Base-by-base conservation (phyloP, 1,140 invertebrate genomes). In the Drosophila ogumai region DNA sequence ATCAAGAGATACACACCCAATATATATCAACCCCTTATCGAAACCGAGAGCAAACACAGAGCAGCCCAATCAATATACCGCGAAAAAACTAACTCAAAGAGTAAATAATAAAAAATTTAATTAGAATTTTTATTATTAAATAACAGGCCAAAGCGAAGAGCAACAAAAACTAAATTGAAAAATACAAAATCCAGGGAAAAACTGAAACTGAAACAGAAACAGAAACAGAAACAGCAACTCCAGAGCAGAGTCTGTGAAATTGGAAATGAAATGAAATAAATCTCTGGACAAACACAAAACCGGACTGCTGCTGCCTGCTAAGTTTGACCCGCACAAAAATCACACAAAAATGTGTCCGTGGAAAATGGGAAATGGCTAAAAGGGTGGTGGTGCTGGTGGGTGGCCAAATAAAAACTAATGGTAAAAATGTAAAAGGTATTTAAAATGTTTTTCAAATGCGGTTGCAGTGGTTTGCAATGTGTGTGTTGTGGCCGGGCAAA, bases 371-470 rank as follows among this genome's bases (percentile, higher is more conserved):
- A 32, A n/a, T 7, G n/a, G 17, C 9, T 4, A 2, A 6, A 22
- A 13, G 19, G 44, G 1, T 4, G 5, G 2, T 5, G 36, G 9
- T 13, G 36, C 0, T 9, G 32, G 36, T 17, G 28, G 38, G 38
- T 52, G 31, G 41, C 32, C 73, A 85, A 85, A 85, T 81, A 66
- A 74, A 85, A 85, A 78, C 78, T 78, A 82, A 87, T 87, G 66
- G 47, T 74, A 73, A 88, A 88, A 88, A 87, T 88, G 75, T 82
- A 82, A 87, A 88, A 87, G 84, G 84, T 88, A 87, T 87, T 87
- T 87, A 80, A 87, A 87, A 87, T 88, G 79, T 87, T 87, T 87
- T 74, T 78, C 74, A 67, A 86, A 88, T 87, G 82, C 49, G 82
- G 82, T 88, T 69, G 75, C 67, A 79, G 82, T 76, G 82, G 82